Conservation (phyloP, 1,140 invertebrate genomes). For the Drepana arcuata region DNA sequence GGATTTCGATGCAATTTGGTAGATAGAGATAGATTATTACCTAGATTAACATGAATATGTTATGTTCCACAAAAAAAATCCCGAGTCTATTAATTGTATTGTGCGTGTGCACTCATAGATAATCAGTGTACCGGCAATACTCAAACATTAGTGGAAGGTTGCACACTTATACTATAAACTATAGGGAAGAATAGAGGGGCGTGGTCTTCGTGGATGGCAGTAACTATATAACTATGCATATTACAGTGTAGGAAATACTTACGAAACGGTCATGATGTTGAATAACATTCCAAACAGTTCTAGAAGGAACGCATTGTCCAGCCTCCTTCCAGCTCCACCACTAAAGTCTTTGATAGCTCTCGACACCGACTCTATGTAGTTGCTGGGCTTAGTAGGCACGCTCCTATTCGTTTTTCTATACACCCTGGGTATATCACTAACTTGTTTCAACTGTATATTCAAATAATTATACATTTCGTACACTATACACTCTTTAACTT, state of each 20-base stretch:
- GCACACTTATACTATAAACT: too few relatives aligned
- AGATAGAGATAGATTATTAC: too few relatives aligned
- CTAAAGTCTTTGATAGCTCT: constrained; percentile 76
- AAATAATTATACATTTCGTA: constrained; percentile 73
- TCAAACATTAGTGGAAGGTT: too few relatives aligned
- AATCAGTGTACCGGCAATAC: too few relatives aligned
- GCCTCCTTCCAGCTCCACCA: constrained; percentile 66
- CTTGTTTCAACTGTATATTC: constrained; percentile 77
- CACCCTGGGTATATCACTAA: constrained; percentile 92
- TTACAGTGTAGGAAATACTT: constrained; percentile 48
- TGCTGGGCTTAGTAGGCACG: constrained; percentile 82
- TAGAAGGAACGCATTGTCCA: constrained; percentile 70
- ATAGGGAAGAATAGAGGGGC: too few relatives aligned
- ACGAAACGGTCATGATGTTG: constrained; percentile 78
- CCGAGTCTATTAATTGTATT: too few relatives aligned
- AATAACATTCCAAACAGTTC: constrained; percentile 75
- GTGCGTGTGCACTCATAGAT: too few relatives aligned
- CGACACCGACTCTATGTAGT: constrained; percentile 82
- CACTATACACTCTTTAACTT: constrained; percentile 73
- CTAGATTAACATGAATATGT: too few relatives aligned
- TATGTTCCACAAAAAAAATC: too few relatives aligned
- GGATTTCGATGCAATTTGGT: too few relatives aligned
- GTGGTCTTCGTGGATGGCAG: too few relatives aligned
- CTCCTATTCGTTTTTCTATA: constrained; percentile 95
- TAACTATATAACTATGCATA: too few relatives aligned